These are phyloP conservation scores for Bruchidius siliquastri DNA, from an alignment of 2,888 invertebrate species.

Conservation along the genomic window DNA sequence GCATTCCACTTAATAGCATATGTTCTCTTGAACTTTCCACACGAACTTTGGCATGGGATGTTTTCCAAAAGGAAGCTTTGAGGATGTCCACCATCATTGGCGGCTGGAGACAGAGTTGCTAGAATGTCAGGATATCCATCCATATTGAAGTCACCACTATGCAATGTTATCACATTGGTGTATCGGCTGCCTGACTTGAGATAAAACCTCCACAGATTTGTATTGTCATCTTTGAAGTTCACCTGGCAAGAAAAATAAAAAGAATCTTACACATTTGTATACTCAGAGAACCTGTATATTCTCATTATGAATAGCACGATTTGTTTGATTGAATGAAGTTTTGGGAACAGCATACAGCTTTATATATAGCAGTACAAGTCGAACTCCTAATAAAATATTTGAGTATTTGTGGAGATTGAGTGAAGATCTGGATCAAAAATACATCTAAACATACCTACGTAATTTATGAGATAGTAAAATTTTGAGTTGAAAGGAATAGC, in stretches of 20 bases:
- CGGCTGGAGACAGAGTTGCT: conserved; percentile 56
- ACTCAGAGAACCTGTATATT: not conserved
- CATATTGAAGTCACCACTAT: conserved; percentile 91
- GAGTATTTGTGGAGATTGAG: too few species aligned
- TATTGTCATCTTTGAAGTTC: conserved; percentile 64
- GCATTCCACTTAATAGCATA: conserved; percentile 75
- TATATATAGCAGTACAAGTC: too few species aligned
- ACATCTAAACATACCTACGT: too few species aligned
- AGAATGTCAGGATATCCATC: conserved; percentile 93
- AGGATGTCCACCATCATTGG: conserved; percentile 38
- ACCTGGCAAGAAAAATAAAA: conserved; percentile 3
- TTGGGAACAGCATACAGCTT: too few species aligned
- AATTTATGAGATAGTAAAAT: too few species aligned
- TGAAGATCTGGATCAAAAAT: too few species aligned
- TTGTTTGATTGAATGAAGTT: too few species aligned
- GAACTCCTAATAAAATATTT: too few species aligned
- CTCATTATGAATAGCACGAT: too few species aligned
- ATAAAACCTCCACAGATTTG: conserved; percentile 64
- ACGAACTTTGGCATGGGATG: conserved; percentile 61
- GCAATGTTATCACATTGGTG: conserved; percentile 71
- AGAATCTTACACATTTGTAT: not conserved
- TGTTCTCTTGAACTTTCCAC: conserved; percentile 65
- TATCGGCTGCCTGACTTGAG: conserved; percentile 48
- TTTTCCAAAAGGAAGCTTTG: conserved; percentile 77
- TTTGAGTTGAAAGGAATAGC: too few species aligned